These are phyloP conservation scores for Acromyrmex charruanus DNA, from an alignment of 1,140 invertebrate genomes.

Conservation along the genomic window DNA sequence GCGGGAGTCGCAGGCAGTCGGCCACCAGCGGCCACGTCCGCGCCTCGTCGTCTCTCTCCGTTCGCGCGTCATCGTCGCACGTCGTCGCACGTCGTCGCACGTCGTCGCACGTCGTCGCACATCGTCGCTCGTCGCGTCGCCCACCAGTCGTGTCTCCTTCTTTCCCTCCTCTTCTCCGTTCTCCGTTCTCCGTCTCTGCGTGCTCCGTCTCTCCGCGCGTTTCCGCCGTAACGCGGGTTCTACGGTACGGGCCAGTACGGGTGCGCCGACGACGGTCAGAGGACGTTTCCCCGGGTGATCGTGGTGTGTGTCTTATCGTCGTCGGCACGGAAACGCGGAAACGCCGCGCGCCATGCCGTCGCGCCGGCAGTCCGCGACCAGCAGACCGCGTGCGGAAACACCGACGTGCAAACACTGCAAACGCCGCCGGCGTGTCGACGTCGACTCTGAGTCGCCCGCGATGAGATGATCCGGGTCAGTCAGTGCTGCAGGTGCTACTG, in stretches of 20 bases:
- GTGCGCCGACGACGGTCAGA: constrained; percentile 19
- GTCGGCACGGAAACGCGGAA: constrained; percentile 12
- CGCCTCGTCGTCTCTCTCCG: constrained; percentile 21
- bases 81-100: constrained; percentile 33
- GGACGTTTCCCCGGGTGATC: constrained; percentile 14
- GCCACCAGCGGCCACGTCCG: constrained; percentile 54
- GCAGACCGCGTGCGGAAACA: background rate
- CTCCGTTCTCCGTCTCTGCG: background rate
- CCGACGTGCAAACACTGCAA: background rate
- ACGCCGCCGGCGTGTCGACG: background rate
- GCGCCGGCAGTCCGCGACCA: constrained; percentile 36
- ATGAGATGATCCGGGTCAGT: constrained; percentile 38
- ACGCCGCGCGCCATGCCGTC: constrained; percentile 17
- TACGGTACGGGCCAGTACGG: constrained; percentile 9
- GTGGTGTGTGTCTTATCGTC: background rate
- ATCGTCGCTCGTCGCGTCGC: constrained; percentile 36
- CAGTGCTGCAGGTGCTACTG: background rate
- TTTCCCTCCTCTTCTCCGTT: no score
- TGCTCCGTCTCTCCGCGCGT: background rate
- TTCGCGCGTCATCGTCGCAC: constrained; percentile 29
- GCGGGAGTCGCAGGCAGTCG: constrained; percentile 22
- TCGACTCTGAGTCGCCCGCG: background rate
- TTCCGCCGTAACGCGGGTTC: background rate
- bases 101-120: constrained; percentile 26
- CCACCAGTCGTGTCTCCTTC: constrained; percentile 23